Evolutionary conservation across 1,140 invertebrate species (phyloP).

Genomic region (Prorops nasuta): DNA sequence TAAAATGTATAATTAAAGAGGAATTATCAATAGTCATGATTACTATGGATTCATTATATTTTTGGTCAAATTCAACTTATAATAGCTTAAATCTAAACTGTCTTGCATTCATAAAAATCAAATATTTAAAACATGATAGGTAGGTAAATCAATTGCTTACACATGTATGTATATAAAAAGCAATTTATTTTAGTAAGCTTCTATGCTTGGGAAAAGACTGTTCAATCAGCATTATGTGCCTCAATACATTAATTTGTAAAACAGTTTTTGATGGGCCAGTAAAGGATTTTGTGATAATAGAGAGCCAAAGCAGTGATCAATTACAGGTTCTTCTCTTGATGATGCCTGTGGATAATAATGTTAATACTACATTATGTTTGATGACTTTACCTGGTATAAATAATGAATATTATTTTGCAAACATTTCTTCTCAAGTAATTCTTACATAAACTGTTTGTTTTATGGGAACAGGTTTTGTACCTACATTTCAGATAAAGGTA

Average conservation of each 20-base stretch:
- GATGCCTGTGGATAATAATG: slow-evolving; percentile 5
- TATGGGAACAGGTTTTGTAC: slow-evolving; percentile 34
- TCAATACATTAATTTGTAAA: slow-evolving; percentile 30
- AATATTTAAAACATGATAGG: slow-evolving; percentile 30
- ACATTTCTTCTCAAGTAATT: slow-evolving; percentile 8
- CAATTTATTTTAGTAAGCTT: no score
- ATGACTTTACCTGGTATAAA: slow-evolving; percentile 41
- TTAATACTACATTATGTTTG: slow-evolving; percentile 26
- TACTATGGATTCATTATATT: slow-evolving; percentile 22
- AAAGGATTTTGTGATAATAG: slow-evolving; percentile 33
- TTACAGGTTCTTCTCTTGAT: slow-evolving; percentile 36
- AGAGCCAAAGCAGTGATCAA: slow-evolving; percentile 23
- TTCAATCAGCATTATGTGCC: slow-evolving; percentile 31
- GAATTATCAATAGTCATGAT: slow-evolving; percentile 28
- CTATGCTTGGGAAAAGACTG: slow-evolving; percentile 16
- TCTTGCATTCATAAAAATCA: slow-evolving; percentile 32
- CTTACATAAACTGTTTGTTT: slow-evolving; percentile 2
- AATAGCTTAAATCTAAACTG: slow-evolving; percentile 13
- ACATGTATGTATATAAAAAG: no score
- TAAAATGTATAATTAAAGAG: slow-evolving; percentile 4
- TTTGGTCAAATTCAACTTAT: slow-evolving; percentile 28
- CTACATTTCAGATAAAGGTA: slow-evolving; percentile 41
- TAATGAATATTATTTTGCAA: slow-evolving; percentile 7
- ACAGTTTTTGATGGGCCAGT: slow-evolving; percentile 32
- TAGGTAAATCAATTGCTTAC: no score